Evolutionary conservation across 2,797 vertebrate species (phyloP).

Genomic region (Babyrousa celebensis): DNA sequence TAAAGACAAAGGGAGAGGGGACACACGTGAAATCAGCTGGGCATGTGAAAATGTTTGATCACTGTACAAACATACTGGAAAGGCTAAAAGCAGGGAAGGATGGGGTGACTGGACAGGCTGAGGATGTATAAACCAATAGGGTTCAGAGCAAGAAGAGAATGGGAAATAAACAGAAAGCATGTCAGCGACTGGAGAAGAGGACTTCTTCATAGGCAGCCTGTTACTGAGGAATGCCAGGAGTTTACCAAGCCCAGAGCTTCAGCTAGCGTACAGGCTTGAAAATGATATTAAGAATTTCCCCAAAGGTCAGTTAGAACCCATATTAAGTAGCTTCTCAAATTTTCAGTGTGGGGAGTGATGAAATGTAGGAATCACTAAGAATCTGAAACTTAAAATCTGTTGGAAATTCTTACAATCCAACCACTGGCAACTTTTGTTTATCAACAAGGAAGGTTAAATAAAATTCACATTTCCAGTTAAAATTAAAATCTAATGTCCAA

Average conservation of each 20-base stretch:
- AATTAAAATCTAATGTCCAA: slow-evolving; percentile 18
- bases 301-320: background rate
- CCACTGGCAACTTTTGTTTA: background rate
- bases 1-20: background rate
- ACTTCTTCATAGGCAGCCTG: background rate
- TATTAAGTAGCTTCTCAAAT: background rate
- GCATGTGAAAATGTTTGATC: background rate
- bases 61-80: background rate
- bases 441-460: background rate
- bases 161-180: background rate
- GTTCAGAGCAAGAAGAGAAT: background rate
- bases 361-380: background rate
- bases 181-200: background rate
- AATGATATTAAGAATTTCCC: background rate
- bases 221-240: background rate
- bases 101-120: background rate
- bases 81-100: background rate
- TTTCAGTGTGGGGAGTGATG: background rate
- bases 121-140: too few relatives aligned
- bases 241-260: background rate
- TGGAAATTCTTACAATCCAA: slow-evolving; percentile 29
- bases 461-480: background rate
- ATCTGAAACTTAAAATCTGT: background rate
- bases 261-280: background rate
- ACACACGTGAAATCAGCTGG: background rate